A percentile compares a stretch with the other conserved stretches of the same genome.
phyloP scores from a whole-genome alignment of 2,888 invertebrate genomes.

The Imbricaverruca yamaguchii region DNA sequence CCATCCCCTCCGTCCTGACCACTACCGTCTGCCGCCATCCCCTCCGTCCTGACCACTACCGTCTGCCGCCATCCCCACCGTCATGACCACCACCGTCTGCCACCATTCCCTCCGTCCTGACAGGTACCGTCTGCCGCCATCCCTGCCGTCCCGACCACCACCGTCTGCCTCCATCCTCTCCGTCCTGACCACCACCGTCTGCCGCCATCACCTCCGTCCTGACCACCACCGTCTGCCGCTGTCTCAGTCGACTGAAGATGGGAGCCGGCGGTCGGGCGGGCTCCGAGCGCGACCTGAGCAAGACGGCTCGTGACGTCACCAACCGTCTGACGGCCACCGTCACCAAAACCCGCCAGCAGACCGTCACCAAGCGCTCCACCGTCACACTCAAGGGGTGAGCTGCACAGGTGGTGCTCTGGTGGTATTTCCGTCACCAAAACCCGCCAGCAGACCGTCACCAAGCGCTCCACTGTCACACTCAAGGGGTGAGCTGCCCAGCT shows the following conservation, averaged over 20 bases:
- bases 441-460: constrained; percentile 20
- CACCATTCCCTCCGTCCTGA: no score
- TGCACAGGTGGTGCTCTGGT: not conserved
- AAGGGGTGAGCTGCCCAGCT: not conserved
- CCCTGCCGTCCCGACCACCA: no score
- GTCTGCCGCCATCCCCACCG: no score
- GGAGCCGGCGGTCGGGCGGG: not conserved
- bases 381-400: constrained; percentile 7
- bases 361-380: not conserved
- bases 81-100: no score
- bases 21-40: no score
- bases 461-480: not conserved
- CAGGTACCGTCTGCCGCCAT: no score
- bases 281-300: not conserved
- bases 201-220: no score
- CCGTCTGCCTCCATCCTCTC: no score
- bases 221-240: not conserved
- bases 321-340: constrained; percentile 12
- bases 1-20: no score
- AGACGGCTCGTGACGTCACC: constrained; percentile 5
- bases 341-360: constrained; percentile 20
- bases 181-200: no score
- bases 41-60: no score
- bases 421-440: not conserved
- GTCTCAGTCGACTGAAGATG: not conserved